phyloP scores from a whole-genome alignment of 2,888 invertebrate species.

The Acronicta alni region DNA sequence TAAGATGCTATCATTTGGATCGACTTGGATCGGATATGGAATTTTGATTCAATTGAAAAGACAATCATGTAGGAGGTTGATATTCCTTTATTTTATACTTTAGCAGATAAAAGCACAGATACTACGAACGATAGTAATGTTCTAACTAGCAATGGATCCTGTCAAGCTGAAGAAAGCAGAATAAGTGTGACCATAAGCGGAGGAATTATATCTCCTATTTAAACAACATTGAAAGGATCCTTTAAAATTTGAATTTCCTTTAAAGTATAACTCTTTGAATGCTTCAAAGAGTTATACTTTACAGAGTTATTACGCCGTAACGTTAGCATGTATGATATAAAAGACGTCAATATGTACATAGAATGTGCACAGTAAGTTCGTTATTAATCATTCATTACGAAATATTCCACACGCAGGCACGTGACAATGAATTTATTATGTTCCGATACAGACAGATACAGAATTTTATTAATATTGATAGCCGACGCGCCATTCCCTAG shows the following conservation, averaged over 20 bases:
- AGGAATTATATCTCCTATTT: background rate
- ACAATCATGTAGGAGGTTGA: no score
- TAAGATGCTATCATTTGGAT: no score
- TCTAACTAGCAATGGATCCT: no score
- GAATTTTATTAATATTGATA: constrained; percentile 73
- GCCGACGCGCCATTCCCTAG: constrained; percentile 44
- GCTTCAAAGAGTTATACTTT: background rate
- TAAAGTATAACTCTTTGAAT: no score
- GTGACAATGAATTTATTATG: constrained; percentile 73
- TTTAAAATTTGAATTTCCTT: no score
- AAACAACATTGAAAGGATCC: background rate
- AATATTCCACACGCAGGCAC: constrained; percentile 59
- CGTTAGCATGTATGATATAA: constrained; percentile 7
- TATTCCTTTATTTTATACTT: no score
- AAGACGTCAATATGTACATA: constrained; percentile 11
- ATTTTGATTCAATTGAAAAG: no score
- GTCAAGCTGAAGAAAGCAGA: no score
- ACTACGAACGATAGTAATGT: no score
- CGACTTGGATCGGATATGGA: no score
- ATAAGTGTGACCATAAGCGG: no score
- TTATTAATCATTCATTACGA: constrained; percentile 64
- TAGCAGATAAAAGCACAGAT: no score
- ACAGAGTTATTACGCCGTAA: background rate
- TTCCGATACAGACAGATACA: constrained; percentile 59
- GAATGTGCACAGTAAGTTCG: constrained; percentile 33